These are phyloP conservation scores for Cryptocephalus primarius DNA, from an alignment of 2,888 invertebrate species.

Conservation along the genomic window DNA sequence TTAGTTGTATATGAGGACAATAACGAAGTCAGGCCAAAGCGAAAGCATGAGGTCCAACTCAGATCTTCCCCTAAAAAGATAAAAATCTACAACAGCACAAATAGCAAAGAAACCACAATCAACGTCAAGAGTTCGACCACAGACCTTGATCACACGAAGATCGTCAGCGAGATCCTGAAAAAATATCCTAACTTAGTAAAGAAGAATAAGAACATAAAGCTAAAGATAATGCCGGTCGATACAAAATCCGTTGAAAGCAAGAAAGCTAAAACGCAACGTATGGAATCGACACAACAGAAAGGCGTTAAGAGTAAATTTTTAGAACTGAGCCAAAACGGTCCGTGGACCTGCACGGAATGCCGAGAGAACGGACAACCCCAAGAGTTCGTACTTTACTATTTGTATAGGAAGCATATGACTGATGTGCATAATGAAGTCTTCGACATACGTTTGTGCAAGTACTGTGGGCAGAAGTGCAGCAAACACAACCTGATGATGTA, in stretches of 20 bases:
- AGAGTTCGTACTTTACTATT: conserved; percentile 66
- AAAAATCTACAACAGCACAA: conserved; percentile 49
- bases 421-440: conserved; percentile 71
- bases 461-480: conserved; percentile 68
- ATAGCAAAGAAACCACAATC: conserved; percentile 38
- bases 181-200: conserved; percentile 82
- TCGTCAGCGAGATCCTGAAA: conserved; percentile 76
- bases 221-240: conserved; percentile 61
- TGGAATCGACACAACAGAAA: too few species aligned
- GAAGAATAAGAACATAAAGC: conserved; percentile 75
- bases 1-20: neutral
- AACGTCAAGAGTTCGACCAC: conserved; percentile 24
- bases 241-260: conserved; percentile 10
- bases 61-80: conserved; percentile 37
- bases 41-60: conserved; percentile 13
- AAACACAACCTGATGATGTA: conserved; percentile 65
- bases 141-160: conserved; percentile 59
- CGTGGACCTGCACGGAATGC: conserved; percentile 74
- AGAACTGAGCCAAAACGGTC: conserved; percentile 23
- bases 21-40: conserved; percentile 9
- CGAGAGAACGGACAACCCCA: conserved; percentile 47
- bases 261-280: neutral
- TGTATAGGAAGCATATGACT: conserved; percentile 71
- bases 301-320: neutral
- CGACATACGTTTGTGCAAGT: conserved; percentile 68